Evolutionary conservation across 2,797 vertebrate genomes (phyloP).

Genomic region (Telmatherina bonti): DNA sequence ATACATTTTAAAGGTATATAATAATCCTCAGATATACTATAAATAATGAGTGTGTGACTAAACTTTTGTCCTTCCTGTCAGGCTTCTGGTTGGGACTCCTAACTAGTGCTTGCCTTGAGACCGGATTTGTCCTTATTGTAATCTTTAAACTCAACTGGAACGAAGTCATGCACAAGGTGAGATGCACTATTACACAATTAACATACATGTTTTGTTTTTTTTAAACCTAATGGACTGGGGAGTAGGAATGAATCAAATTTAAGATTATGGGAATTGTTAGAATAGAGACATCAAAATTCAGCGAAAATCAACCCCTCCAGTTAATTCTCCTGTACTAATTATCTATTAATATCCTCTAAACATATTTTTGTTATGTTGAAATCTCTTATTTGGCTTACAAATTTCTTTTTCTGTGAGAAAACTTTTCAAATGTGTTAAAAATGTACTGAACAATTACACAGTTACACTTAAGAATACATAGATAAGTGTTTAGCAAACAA

Average conservation of each 20-base stretch:
- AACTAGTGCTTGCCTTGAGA: conserved; percentile 77
- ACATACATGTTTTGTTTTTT: background rate
- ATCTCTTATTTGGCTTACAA: no score
- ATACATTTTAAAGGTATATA: no score
- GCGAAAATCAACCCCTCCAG: background rate
- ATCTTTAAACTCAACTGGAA: conserved; percentile 89
- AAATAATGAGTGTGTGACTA: background rate
- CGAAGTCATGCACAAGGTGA: conserved; percentile 87
- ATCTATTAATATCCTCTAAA: background rate
- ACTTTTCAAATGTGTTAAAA: no score
- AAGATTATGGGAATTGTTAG: background rate
- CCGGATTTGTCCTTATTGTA: conserved; percentile 80
- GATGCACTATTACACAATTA: background rate
- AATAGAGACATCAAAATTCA: background rate
- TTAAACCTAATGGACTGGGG: no score
- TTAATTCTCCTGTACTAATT: background rate
- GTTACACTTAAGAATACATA: no score
- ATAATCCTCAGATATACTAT: background rate
- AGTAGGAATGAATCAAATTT: no score
- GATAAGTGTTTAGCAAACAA: no score
- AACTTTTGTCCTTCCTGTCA: conserved; percentile 56
- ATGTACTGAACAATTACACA: no score
- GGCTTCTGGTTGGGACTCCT: conserved; percentile 90
- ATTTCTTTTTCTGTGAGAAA: no score
- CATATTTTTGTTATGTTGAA: background rate